Percentiles rank a stretch among this genome's conserved stretches.
These are phyloP conservation scores for Hypomecis punctinalis DNA, from an alignment of 2,888 invertebrate genomes.

Conservation along the genomic window DNA sequence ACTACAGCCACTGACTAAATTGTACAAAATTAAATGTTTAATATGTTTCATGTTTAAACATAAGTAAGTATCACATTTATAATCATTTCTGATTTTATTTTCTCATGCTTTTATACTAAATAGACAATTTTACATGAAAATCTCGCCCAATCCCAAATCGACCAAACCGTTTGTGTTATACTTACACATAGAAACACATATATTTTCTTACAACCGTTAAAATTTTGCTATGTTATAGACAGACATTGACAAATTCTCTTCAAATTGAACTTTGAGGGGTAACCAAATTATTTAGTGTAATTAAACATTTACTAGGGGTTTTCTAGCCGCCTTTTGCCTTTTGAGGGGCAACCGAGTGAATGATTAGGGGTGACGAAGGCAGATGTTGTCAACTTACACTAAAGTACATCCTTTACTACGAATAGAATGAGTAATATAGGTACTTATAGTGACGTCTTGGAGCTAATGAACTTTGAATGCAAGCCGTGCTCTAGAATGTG, in stretches of 20 bases:
- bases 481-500: not conserved
- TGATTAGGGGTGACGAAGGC: constrained; percentile 70
- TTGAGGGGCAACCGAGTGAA: constrained; percentile 71
- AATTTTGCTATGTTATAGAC: constrained; percentile 1
- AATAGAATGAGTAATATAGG: constrained; percentile 20
- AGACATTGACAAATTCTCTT: constrained; percentile 12
- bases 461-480: constrained; percentile 16
- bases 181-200: no score
- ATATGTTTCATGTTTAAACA: no score
- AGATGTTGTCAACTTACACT: constrained; percentile 33
- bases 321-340: constrained; percentile 55
- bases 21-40: no score
- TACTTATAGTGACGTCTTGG: constrained; percentile 8
- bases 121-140: no score
- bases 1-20: no score
- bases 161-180: no score
- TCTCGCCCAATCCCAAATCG: no score
- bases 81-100: no score
- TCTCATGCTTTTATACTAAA: no score
- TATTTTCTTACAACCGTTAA: not conserved
- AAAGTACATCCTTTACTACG: constrained; percentile 17
- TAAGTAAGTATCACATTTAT: no score
- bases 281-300: constrained; percentile 68
- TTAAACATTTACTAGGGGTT: constrained; percentile 65
- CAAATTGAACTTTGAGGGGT: constrained; percentile 35